Conservation (phyloP, 2,888 invertebrate species). For the Pachymerium ferrugineum region DNA sequence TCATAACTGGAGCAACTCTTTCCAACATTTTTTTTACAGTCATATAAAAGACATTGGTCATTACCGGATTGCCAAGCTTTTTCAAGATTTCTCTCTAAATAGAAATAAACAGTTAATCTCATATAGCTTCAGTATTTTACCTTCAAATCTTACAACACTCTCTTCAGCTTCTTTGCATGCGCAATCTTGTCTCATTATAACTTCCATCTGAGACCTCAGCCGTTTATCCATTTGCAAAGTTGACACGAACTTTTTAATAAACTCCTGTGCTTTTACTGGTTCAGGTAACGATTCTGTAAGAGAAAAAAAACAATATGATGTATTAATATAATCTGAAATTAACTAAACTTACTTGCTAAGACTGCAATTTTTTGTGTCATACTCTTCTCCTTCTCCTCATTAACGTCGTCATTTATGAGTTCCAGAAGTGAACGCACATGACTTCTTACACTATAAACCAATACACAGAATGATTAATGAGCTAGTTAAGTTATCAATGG, state of each 20-base stretch:
- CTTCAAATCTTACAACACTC: constrained; percentile 58
- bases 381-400: constrained; percentile 39
- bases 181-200: constrained; percentile 75
- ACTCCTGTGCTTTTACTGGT: constrained; percentile 73
- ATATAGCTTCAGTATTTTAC: background rate
- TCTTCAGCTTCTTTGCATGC: constrained; percentile 92
- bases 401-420: constrained; percentile 56
- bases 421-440: constrained; percentile 79
- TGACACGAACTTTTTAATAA: constrained; percentile 48
- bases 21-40: constrained; percentile 92
- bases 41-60: constrained; percentile 92
- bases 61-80: constrained; percentile 87
- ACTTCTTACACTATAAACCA: constrained; percentile 41
- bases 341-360: constrained; percentile 40
- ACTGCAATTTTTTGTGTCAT: constrained; percentile 40
- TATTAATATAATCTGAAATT: background rate
- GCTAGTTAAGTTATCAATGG: too few species aligned
- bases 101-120: constrained; percentile 1
- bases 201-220: constrained; percentile 71
- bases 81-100: constrained; percentile 71
- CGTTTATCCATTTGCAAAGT: constrained; percentile 54
- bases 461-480: constrained; percentile 34
- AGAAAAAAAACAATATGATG: background rate
- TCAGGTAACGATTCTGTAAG: constrained; percentile 63
- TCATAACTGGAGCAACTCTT: constrained; percentile 91